phyloP scores from a whole-genome alignment of 2,888 invertebrate species.

The Silvanus unidentatus region DNA sequence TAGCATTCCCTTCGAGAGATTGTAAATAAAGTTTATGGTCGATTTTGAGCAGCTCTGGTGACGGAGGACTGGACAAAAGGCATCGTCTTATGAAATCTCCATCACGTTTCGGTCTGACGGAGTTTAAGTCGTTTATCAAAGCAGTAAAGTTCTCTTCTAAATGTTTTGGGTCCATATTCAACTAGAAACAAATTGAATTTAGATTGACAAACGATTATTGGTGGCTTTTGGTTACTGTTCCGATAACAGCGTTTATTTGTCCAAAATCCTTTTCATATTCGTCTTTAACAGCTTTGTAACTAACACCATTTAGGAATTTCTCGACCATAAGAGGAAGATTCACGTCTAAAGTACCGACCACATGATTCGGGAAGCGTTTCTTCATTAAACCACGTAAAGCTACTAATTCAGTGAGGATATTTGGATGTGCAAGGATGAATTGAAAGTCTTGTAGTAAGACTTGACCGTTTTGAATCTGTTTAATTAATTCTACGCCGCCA shows the following conservation, averaged over 20 bases:
- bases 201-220: neutral
- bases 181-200: slow-evolving; percentile 42
- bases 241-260: slow-evolving; percentile 59
- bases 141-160: slow-evolving; percentile 68
- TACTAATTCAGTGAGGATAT: slow-evolving; percentile 71
- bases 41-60: slow-evolving; percentile 62
- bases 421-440: slow-evolving; percentile 70
- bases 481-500: slow-evolving; percentile 70
- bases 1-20: slow-evolving; percentile 17
- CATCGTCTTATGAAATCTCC: slow-evolving; percentile 67
- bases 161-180: slow-evolving; percentile 65
- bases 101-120: slow-evolving; percentile 59
- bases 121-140: slow-evolving; percentile 60
- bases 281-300: slow-evolving; percentile 62
- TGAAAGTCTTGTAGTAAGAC: slow-evolving; percentile 64
- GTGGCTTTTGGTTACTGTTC: slow-evolving; percentile 54
- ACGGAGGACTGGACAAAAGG: slow-evolving; percentile 57
- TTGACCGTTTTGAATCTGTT: slow-evolving; percentile 70
- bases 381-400: slow-evolving; percentile 72
- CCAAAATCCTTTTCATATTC: slow-evolving; percentile 68
- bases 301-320: slow-evolving; percentile 64
- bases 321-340: slow-evolving; percentile 58
- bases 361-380: slow-evolving; percentile 66
- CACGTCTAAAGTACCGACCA: slow-evolving; percentile 59
- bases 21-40: slow-evolving; percentile 47